These are phyloP conservation scores for Semicossyphus pulcher DNA, from an alignment of 2,113 vertebrate species.

Conservation along the genomic window DNA sequence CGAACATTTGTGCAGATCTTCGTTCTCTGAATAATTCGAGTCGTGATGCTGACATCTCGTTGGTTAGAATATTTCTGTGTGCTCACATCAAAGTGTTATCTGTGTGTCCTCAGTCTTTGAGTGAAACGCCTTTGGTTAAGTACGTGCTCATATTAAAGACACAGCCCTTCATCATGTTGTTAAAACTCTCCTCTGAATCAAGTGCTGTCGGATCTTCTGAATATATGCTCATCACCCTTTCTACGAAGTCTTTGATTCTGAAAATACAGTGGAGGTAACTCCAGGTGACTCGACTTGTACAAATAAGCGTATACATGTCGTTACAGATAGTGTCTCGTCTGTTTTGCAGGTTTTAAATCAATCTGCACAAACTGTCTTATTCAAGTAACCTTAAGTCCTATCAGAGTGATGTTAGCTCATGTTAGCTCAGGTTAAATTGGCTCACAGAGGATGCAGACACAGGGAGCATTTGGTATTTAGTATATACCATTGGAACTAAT, in stretches of 20 bases:
- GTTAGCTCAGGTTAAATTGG: too few species aligned
- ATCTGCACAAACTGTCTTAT: too few species aligned
- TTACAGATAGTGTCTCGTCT: too few species aligned
- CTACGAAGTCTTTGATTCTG: neutral
- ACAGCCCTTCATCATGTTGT: conserved; percentile 1
- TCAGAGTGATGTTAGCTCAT: too few species aligned
- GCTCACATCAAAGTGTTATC: conserved; percentile 15
- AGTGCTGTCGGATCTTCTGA: neutral
- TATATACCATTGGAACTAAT: too few species aligned
- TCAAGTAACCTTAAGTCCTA: too few species aligned
- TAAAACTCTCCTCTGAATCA: neutral
- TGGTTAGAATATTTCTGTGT: neutral
- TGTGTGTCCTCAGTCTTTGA: neutral
- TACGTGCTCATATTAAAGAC: conserved; percentile 61
- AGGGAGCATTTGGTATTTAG: too few species aligned
- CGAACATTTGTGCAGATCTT: neutral
- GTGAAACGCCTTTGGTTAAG: conserved; percentile 3
- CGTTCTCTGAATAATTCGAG: conserved; percentile 14
- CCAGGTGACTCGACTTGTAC: too few species aligned
- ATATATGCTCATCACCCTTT: neutral
- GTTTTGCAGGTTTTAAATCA: too few species aligned
- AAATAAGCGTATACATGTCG: too few species aligned
- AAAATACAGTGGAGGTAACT: neutral
- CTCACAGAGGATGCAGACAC: too few species aligned
- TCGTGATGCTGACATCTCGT: neutral